These are phyloP conservation scores for Chrysemys picta DNA, from an alignment of 2,113 vertebrate genomes.

Conservation along the genomic window DNA sequence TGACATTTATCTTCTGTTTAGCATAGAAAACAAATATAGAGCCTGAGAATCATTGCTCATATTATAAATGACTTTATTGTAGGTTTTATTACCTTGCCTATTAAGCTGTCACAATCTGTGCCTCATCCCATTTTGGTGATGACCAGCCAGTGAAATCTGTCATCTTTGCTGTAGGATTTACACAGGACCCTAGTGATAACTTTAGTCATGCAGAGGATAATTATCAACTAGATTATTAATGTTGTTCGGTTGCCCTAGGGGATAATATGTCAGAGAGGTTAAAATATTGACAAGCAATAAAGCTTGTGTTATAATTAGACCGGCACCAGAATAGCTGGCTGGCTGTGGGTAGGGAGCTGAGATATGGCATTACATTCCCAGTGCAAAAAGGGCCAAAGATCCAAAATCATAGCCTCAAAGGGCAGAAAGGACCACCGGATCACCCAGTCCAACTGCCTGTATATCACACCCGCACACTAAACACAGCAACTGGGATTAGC, in stretches of 20 bases:
- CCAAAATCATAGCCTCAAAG: neutral
- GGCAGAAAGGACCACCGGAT: neutral
- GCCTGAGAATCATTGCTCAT: slow-evolving; percentile 38
- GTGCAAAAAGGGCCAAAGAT: neutral
- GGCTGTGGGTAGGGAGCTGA: neutral
- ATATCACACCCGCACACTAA: neutral
- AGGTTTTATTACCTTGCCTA: slow-evolving; percentile 63
- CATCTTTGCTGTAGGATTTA: slow-evolving; percentile 68
- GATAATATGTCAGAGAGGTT: slow-evolving; percentile 65
- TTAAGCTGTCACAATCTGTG: slow-evolving; percentile 57
- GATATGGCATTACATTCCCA: neutral
- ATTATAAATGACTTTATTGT: slow-evolving; percentile 64
- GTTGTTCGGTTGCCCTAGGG: slow-evolving; percentile 58
- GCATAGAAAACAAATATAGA: slow-evolving; percentile 64
- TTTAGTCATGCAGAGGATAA: slow-evolving; percentile 70
- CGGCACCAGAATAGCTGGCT: neutral
- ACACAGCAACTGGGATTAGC: neutral
- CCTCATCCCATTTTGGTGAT: slow-evolving; percentile 16
- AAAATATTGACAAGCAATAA: slow-evolving; percentile 70
- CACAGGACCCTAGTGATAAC: slow-evolving; percentile 44
- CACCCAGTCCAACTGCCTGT: neutral
- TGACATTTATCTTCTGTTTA: slow-evolving; percentile 72
- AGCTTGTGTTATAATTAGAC: slow-evolving; percentile 43
- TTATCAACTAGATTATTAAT: slow-evolving; percentile 68
- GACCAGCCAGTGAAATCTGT: slow-evolving; percentile 47